Base-by-base conservation (phyloP, 2,888 invertebrate species). In the Microctonus aethiopoides region DNA sequence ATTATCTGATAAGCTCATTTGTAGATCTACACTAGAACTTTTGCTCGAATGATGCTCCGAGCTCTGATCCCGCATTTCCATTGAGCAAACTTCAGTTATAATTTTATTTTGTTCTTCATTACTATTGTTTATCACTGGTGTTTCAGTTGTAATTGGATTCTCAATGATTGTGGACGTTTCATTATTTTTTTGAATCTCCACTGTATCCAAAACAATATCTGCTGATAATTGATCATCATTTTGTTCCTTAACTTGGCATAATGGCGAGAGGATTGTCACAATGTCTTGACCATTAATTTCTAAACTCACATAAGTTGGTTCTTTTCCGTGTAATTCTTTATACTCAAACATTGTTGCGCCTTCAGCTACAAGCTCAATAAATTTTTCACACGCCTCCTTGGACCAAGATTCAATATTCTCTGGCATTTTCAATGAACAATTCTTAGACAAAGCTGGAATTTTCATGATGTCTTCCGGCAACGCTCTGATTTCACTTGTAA, bases 311-410 rank as follows among this genome's bases (percentile, higher is more conserved):
- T 90, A 87, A 0, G 91, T 89, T 67, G 91, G 90, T 81, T 92
- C 91, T 80, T 92, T 91, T 0, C 92, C 91, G 4, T 91, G 90
- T 29, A 93, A 87, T 76, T 93, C 89, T 75, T 92, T 89, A 0
- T 91, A 91, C 60, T 90, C 90, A 78, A 94, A 94, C 71, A 92
- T 90, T 0, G 92, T 91, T 41, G 91, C 91, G 0, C 93, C 93
- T 46, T 91, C 91, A 0, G 91, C 92, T 0, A 92, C 90, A 9
- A 94, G 85, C 71, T 92, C 91, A 24, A 88, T 87, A 79, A 95
- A 94, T 78, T 89, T 91, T 1, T 89, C 84, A 74, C 91, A 90
- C 0, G 93, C 92, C 76, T 89, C 89, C 1, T 89, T 87, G 0
- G 92, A 90, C 94, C 94, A 94, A 1, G 85, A 83, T 26, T 88